phyloP scores from a whole-genome alignment of 2,113 vertebrate genomes.

The Pelmatolapia mariae region DNA sequence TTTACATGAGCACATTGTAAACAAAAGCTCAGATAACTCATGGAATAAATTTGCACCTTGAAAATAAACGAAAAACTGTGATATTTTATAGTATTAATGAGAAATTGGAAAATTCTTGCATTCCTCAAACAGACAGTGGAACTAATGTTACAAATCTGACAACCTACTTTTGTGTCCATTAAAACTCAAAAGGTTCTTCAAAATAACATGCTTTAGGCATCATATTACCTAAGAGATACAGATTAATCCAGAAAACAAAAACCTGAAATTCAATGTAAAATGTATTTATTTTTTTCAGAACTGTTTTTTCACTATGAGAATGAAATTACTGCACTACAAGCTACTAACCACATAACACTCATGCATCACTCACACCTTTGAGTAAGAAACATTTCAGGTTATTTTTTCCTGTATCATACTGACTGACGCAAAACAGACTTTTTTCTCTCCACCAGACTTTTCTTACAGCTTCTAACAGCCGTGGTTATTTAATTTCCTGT shows the following conservation, averaged over 20 bases:
- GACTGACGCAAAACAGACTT: neutral
- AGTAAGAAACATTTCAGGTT: accelerated
- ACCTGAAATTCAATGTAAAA: accelerated
- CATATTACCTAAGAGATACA: neutral
- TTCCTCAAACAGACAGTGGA: neutral
- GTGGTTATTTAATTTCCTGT: neutral
- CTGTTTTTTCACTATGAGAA: accelerated
- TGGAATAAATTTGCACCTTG: neutral
- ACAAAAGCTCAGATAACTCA: neutral
- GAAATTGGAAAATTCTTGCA: too few relatives aligned
- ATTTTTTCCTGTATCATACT: neutral
- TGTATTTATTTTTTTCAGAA: neutral
- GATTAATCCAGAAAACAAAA: neutral
- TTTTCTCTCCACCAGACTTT: neutral
- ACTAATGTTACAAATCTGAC: neutral
- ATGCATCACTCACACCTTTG: neutral
- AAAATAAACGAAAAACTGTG: neutral
- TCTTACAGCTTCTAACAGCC: neutral
- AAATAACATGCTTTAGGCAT: neutral
- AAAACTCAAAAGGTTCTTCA: neutral
- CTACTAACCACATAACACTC: accelerated
- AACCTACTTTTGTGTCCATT: neutral
- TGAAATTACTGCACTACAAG: neutral
- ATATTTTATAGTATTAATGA: neutral
- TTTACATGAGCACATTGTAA: neutral